Conservation (phyloP, 2,113 vertebrate species). For the Phodopus roborovskii region DNA sequence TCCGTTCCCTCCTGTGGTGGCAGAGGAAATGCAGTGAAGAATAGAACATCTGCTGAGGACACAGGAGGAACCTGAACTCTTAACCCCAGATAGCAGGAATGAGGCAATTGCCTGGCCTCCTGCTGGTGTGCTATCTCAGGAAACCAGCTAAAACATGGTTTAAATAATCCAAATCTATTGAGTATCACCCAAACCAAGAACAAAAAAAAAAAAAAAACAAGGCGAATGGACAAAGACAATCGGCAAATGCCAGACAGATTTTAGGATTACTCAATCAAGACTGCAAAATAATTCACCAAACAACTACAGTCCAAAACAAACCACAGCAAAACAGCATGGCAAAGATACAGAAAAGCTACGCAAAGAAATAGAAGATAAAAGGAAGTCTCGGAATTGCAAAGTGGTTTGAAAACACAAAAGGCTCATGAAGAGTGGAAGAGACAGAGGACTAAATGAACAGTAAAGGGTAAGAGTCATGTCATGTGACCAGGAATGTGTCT, state of each 20-base stretch:
- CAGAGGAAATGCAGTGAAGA: not conserved
- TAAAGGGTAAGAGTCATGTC: not conserved
- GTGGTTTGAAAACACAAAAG: not conserved
- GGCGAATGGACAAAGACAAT: not conserved
- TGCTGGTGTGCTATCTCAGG: not conserved
- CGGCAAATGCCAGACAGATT: not conserved
- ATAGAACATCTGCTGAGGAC: not conserved
- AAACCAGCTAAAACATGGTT: not conserved
- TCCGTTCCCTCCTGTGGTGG: not conserved
- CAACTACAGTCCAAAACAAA: not conserved
- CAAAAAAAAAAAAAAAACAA: not conserved
- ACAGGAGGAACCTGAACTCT: not conserved
- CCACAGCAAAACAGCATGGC: not conserved
- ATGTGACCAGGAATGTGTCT: not conserved
- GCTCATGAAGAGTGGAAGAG: not conserved
- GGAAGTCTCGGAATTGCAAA: slow-evolving; percentile 42
- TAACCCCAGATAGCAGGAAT: not conserved
- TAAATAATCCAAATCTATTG: not conserved
- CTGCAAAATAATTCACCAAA: not conserved
- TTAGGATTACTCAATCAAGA: not conserved
- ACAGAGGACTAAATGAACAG: not conserved
- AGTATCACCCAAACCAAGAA: not conserved
- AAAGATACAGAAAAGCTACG: slow-evolving; percentile 26
- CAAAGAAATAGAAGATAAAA: slow-evolving; percentile 26
- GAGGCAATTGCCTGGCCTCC: not conserved